Base-by-base conservation (phyloP, 2,888 invertebrate genomes). In the Pammene fasciana region DNA sequence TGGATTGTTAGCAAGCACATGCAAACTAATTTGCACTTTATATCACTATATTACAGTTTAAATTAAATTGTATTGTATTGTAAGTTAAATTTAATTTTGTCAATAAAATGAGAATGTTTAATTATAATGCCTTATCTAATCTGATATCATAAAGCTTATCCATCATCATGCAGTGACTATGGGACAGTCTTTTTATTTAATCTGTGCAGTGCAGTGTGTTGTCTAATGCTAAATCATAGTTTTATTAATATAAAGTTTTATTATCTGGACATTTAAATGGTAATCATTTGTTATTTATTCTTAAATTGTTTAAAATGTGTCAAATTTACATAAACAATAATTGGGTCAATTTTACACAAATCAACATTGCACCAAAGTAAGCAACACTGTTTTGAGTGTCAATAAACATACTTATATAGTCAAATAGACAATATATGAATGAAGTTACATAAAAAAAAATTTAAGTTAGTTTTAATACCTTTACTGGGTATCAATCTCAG, bases 91-190 rank as follows among this genome's bases (percentile, higher is more conserved):
- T n/a, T n/a, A n/a, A n/a, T 16, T 16, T 9, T 9, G 0, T 43
- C 4, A 50, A 48, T 50, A 48, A 62, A 62, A 62, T 68, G 43
- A 62, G 48, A 62, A 14, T 13, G 11, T 26, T 26, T 26, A 26
- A 60, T 41, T 54, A 16, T 60, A 10, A 7, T 57, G 13, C 48
- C 14, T 38, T 36, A 18, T 38, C 62, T 50, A 26, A 59, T 59
- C 41, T 50, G n/a, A 68, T 68, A 50, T 62, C 43, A 50, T 50
- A 43, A 50, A 43, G 10, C n/a, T 45, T 68, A 68, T 64, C 56
- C 14, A 55, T 1, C 18, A 48, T 14, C 55, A 45, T 57, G 41
- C 14, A 43, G 50, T 57, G 62, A 50, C 43, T 34, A 16, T 43
- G 36, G 16, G 18, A 18, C 38, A 50, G 36, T 38, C 8, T 18